Percentiles rank a stretch among this genome's conserved stretches.
phyloP scores from a whole-genome alignment of 2,113 vertebrate species.

The Toxotes jaculatrix region DNA sequence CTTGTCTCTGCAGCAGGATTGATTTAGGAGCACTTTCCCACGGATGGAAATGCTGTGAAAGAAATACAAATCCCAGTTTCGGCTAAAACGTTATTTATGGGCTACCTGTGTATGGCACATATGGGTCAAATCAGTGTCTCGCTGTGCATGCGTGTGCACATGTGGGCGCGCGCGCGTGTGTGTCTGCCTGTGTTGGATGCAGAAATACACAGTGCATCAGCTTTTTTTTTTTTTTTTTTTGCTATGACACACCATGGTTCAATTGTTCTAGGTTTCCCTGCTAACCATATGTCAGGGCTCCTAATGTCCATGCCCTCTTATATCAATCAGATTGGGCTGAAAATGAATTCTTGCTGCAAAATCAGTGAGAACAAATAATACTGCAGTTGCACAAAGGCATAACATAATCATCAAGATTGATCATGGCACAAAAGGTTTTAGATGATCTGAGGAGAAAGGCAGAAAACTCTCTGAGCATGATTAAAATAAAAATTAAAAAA shows the following conservation, averaged over 20 bases:
- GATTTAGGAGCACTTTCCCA: constrained; percentile 75
- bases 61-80: constrained; percentile 38
- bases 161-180: constrained; percentile 37
- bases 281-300: constrained; percentile 83
- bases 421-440: constrained; percentile 17
- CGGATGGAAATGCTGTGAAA: constrained; percentile 52
- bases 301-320: constrained; percentile 65
- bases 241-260: constrained; percentile 75
- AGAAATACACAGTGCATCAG: constrained; percentile 63
- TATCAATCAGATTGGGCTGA: constrained; percentile 66
- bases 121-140: constrained; percentile 65
- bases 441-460: not conserved
- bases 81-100: constrained; percentile 44
- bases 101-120: constrained; percentile 53
- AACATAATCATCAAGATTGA: not conserved
- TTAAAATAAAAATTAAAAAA: not conserved
- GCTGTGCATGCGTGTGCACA: constrained; percentile 50
- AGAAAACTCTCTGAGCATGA: not conserved
- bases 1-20: constrained; percentile 67
- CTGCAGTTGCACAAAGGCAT: constrained; percentile 12
- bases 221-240: constrained; percentile 54
- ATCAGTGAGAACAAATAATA: constrained; percentile 23
- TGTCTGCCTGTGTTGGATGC: constrained; percentile 55
- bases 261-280: constrained; percentile 83
- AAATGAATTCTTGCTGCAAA: constrained; percentile 37